These are phyloP conservation scores for Hetaerina titia DNA, from an alignment of 2,888 invertebrate species.

Conservation along the genomic window DNA sequence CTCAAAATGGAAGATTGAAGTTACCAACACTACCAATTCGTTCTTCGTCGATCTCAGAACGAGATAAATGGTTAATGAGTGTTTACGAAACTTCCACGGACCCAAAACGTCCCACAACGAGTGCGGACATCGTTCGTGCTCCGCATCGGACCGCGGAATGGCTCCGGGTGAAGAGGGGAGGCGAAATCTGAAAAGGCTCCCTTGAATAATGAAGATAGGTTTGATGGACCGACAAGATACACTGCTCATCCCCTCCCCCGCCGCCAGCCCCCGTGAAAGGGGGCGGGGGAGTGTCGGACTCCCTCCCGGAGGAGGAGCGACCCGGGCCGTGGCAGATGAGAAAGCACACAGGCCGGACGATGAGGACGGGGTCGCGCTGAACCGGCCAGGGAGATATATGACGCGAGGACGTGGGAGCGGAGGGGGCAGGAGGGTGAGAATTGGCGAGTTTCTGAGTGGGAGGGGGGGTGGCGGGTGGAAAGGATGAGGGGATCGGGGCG, in stretches of 20 bases:
- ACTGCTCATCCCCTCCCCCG: not conserved
- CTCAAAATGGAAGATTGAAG: not conserved
- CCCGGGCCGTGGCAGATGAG: not conserved
- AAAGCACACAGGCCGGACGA: not conserved
- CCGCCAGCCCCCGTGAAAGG: no score
- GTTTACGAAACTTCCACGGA: not conserved
- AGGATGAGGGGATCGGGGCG: not conserved
- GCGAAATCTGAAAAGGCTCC: slow-evolving; percentile 11
- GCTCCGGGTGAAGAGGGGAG: not conserved
- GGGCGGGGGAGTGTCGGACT: not conserved
- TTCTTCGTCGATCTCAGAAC: not conserved
- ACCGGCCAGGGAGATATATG: not conserved
- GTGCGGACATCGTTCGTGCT: no score
- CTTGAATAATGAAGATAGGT: slow-evolving; percentile 27
- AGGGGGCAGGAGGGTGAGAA: not conserved
- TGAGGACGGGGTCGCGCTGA: not conserved
- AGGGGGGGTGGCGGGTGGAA: not conserved
- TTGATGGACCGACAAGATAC: not conserved
- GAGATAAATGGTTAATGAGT: slow-evolving; percentile 19
- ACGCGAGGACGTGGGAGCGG: not conserved
- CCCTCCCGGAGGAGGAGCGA: not conserved
- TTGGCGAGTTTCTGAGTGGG: not conserved
- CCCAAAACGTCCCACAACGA: no score
- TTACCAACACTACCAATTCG: no score
- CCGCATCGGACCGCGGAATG: no score